phyloP scores from a whole-genome alignment of 2,888 invertebrate species.

The Seira sanloemensis region DNA sequence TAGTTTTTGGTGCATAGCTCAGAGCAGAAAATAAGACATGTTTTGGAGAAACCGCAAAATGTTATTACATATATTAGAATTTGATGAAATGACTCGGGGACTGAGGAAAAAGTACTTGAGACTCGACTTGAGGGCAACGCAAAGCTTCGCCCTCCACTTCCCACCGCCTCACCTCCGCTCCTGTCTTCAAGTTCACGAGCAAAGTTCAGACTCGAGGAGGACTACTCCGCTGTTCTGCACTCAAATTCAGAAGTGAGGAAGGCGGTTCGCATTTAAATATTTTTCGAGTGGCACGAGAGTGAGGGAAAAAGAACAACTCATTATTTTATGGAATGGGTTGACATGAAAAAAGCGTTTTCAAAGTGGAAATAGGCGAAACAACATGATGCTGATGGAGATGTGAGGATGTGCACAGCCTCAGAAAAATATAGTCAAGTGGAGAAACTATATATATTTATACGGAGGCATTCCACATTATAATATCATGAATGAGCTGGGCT shows the following conservation, averaged over 20 bases:
- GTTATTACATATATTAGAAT: slow-evolving; percentile 8
- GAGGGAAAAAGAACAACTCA: slow-evolving; percentile 46
- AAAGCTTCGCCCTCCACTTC: background rate
- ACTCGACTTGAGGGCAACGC: background rate
- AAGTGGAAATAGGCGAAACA: slow-evolving; percentile 41
- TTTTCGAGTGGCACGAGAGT: background rate
- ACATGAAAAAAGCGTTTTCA: slow-evolving; percentile 38
- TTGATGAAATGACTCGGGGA: background rate
- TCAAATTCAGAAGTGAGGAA: background rate
- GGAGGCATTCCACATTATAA: no score
- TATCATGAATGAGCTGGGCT: background rate
- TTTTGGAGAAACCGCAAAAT: slow-evolving; percentile 11
- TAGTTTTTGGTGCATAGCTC: background rate
- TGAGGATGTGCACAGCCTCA: background rate
- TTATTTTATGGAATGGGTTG: slow-evolving; percentile 60
- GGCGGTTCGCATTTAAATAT: background rate
- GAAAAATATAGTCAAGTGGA: slow-evolving; percentile 6
- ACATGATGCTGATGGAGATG: slow-evolving; percentile 9
- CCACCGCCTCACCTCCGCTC: background rate
- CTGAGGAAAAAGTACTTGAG: background rate
- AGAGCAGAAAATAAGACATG: background rate
- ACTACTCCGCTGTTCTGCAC: no score
- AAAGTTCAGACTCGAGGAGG: no score
- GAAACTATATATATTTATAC: slow-evolving; percentile 26
- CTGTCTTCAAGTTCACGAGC: slow-evolving; percentile 47